Base-by-base conservation (phyloP, 2,113 vertebrate genomes). In the Vulpes ferrilata region DNA sequence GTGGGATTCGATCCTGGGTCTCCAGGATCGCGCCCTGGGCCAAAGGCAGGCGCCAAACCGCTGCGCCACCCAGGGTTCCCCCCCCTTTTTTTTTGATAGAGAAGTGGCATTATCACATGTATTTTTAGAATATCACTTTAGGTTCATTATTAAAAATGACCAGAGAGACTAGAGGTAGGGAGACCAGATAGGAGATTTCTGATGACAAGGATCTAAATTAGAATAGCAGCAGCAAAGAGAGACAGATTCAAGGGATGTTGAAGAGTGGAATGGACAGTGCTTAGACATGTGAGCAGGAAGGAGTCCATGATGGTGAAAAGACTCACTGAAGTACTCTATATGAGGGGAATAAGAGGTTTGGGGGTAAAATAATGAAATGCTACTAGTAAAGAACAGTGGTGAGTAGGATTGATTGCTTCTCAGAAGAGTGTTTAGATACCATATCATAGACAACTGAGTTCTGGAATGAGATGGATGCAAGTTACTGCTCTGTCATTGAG, bases 161-260 rank as follows among this genome's bases (percentile, higher is more conserved):
- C 22, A 88, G 17, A 88, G 67, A 92, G 51, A 92, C 25, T 78
- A 57, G 43, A 55, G 23, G 17, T 35, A 55, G 12, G 10, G 3
- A 83, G 60, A 82, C 12, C 10, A 71, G 23, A 55, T 30, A 84
- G 51, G 55, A 6, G 23, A 90, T 27, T 92, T 25, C 19, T 93
- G 25, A 65, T 43, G 17, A 92, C 11, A 82, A 59, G 13, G 80
- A 93, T 53, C 32, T 60, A 91, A 93, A 81, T 11, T 67, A 43
- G 23, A 95, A 55, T 2, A 90, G n/a, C 53, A 91, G 55, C 35
- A 93, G 55, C 30, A 93, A 96, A 90, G 27, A 80, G 3, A 95
- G 9, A 88, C 22, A 80, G 11, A 95, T 51, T 92, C 17, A 76
- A 86, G 51, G 92, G 32, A 86, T 16, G 15, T 84, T 90, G 51